Conservation (phyloP, 2,888 invertebrate species). For the Callosobruchus maculatus region DNA sequence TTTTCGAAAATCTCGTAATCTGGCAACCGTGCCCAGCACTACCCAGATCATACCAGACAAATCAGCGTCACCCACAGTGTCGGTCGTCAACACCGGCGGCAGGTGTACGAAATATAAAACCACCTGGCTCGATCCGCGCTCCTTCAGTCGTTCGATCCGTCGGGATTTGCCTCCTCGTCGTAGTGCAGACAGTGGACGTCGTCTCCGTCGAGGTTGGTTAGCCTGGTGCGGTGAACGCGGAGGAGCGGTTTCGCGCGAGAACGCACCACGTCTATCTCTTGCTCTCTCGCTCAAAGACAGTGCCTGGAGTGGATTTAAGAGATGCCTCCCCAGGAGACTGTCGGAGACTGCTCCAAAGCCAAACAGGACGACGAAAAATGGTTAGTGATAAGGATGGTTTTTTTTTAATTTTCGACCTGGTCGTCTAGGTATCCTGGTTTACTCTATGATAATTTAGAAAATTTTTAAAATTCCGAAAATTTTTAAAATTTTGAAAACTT, state of each 20-base stretch:
- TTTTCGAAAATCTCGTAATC: too few species aligned
- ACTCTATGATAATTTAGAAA: too few species aligned
- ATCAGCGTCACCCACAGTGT: too few species aligned
- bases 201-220: constrained; percentile 25
- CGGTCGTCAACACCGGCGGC: neutral
- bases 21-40: too few species aligned
- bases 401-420: too few species aligned
- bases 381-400: neutral
- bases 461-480: too few species aligned
- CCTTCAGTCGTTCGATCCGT: constrained; percentile 33
- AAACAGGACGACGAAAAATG: neutral
- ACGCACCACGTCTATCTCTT: too few species aligned
- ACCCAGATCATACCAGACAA: too few species aligned
- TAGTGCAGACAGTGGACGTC: neutral
- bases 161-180: neutral
- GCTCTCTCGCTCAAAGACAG: too few species aligned
- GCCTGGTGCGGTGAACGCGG: neutral
- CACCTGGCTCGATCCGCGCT: constrained; percentile 31
- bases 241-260: neutral
- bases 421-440: too few species aligned
- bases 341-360: constrained; percentile 1
- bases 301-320: neutral
- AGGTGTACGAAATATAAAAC: constrained; percentile 33
- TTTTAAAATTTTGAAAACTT: too few species aligned
- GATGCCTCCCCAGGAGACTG: constrained; percentile 40